Evolutionary conservation across 2,113 vertebrate genomes (phyloP).

Genomic region (Piliocolobus tephrosceles): DNA sequence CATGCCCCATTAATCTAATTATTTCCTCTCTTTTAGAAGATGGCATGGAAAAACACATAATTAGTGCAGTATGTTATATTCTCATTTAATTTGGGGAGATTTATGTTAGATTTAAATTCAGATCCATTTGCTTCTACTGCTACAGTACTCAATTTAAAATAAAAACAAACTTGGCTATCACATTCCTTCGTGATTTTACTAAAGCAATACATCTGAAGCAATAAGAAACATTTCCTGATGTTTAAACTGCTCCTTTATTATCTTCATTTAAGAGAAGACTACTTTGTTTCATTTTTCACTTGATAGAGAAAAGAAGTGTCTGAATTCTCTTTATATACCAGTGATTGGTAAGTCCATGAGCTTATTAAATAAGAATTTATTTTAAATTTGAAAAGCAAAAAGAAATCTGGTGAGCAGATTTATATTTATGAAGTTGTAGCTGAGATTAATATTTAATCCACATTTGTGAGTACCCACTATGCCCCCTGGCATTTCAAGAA

Average conservation of each 20-base stretch:
- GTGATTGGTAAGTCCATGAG: conserved; percentile 23
- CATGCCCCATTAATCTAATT: conserved; percentile 60
- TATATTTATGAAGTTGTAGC: conserved; percentile 37
- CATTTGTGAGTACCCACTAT: not conserved
- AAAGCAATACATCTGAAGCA: conserved; percentile 55
- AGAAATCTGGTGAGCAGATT: conserved; percentile 43
- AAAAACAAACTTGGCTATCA: conserved; percentile 54
- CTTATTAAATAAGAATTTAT: conserved; percentile 57
- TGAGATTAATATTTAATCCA: conserved; percentile 59
- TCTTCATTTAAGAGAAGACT: conserved; percentile 48
- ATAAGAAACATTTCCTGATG: conserved; percentile 22
- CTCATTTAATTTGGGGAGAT: conserved; percentile 60
- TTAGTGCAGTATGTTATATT: conserved; percentile 53
- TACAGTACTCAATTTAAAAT: conserved; percentile 38
- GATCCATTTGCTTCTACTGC: conserved; percentile 38
- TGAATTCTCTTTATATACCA: conserved; percentile 51
- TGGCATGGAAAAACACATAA: conserved; percentile 49
- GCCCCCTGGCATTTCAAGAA: not conserved
- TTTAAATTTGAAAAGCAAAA: conserved; percentile 65
- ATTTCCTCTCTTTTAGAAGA: conserved; percentile 57
- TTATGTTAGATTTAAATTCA: conserved; percentile 62
- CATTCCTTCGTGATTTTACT: conserved; percentile 46
- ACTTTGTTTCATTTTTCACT: conserved; percentile 38
- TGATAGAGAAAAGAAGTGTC: conserved; percentile 13
- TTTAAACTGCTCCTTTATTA: conserved; percentile 55